Percentiles rank a stretch among this genome's conserved stretches.
Evolutionary conservation across 2,113 vertebrate species (phyloP).

Genomic region (Coptodon bakossiorum): DNA sequence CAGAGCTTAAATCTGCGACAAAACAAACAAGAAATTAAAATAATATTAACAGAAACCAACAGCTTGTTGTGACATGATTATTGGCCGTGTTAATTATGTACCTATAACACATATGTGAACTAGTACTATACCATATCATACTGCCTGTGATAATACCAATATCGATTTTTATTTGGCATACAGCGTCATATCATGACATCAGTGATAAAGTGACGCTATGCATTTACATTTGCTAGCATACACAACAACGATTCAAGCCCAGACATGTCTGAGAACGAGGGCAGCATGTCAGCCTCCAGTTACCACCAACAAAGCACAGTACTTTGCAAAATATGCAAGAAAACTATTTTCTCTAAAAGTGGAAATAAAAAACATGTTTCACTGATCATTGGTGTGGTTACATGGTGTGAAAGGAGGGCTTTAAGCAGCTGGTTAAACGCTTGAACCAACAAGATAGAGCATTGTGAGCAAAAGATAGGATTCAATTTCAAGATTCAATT

Average conservation of each 20-base stretch:
- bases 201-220: rapidly evolving
- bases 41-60: background rate
- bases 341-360: background rate
- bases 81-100: background rate
- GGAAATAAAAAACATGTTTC: background rate
- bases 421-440: background rate
- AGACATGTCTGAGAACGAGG: background rate
- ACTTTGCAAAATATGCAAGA: background rate
- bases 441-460: background rate
- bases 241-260: background rate
- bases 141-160: background rate
- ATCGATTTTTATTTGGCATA: background rate
- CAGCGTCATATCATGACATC: rapidly evolving
- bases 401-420: background rate
- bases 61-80: background rate
- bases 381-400: background rate
- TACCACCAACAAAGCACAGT: background rate
- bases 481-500: background rate
- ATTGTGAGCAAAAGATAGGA: background rate
- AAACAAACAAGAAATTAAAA: background rate
- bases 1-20: background rate
- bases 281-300: background rate
- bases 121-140: background rate
- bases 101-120: background rate
- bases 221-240: background rate